Base-by-base conservation (phyloP, 92 coral and sea anemone genomes). In the Metridium senile region DNA sequence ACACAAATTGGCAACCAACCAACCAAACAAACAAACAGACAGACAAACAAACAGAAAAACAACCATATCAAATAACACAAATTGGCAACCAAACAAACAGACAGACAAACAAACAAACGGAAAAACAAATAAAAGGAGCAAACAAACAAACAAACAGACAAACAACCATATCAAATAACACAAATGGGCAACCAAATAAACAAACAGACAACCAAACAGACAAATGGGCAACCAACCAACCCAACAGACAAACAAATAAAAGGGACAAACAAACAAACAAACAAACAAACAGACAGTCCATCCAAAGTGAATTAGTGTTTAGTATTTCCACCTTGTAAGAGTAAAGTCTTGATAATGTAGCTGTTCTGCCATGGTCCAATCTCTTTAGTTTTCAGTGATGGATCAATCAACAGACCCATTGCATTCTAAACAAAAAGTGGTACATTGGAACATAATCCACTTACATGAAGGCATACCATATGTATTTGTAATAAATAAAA, bases 321-420 rank as follows among this genome's bases (percentile, higher is more conserved):
- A 34, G 1, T 18, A n/a, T 29, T 32, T 47, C 61, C 79, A 95
- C 99, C 97, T 93, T 95, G 99, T n/a, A 87, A 62, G 62, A 89
- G 71, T 21, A 95, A 75, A 32, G 93, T 82, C 81, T 89, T 93
- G 84, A 95, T 87, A 28, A 95, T 82, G 58, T 89, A 91, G 61
- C 90, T 84, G 57, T 91, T 89, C 85, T 92, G 97, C 99, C 99
- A 95, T 0, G 91, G 84, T 16, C 91, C 96, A 54, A 95, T 78
- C 82, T 85, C 91, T 30, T 33, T 47, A 8, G 86, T 70, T 32
- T 81, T 74, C 29, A 81, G 71, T 28, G 88, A 76, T 45, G 95
- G 94, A 56, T 84, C 96, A 66, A 78, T 77, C 51, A 93, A 69
- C 58, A 68, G 57, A 54, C 80, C 78, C 30, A 95, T 74, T 33